Percentiles rank a stretch among this genome's conserved stretches.
These are phyloP conservation scores for Zaprionus ornatus DNA, from an alignment of 1,140 invertebrate species.

Conservation along the genomic window DNA sequence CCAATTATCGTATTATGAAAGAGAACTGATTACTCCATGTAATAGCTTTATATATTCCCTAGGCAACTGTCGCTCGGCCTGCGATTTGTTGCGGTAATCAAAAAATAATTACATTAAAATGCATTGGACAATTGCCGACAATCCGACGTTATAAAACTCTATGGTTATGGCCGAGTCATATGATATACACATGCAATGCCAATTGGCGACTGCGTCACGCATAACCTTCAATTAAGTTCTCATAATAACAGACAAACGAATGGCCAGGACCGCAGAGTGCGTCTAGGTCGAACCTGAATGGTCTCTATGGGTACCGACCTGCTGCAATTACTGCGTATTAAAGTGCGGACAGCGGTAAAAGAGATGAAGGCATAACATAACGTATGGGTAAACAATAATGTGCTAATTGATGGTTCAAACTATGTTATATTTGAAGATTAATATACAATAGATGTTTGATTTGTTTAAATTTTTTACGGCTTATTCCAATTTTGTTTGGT, in stretches of 20 bases:
- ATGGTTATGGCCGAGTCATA: slow-evolving; percentile 11
- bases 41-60: neutral
- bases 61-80: neutral
- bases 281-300: slow-evolving; percentile 4
- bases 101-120: slow-evolving; percentile 46
- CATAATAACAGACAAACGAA: slow-evolving; percentile 44
- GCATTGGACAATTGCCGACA: slow-evolving; percentile 41
- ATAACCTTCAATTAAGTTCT: slow-evolving; percentile 69
- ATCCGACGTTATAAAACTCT: slow-evolving; percentile 21
- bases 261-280: neutral
- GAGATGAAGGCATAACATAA: neutral
- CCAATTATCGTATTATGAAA: neutral
- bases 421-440: no score
- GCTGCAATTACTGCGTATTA: slow-evolving; percentile 27
- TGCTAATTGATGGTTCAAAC: no score
- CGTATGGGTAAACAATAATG: no score
- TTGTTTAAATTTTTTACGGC: no score
- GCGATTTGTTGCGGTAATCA: slow-evolving; percentile 24
- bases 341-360: neutral
- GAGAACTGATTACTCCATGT: neutral
- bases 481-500: no score
- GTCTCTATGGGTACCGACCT: slow-evolving; percentile 13
- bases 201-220: slow-evolving; percentile 25
- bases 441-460: no score
- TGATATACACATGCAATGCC: slow-evolving; percentile 5